A percentile compares a stretch with the other conserved stretches of the same genome.
Conservation (phyloP, 1,140 invertebrate genomes). For the Ceratina japonica region DNA sequence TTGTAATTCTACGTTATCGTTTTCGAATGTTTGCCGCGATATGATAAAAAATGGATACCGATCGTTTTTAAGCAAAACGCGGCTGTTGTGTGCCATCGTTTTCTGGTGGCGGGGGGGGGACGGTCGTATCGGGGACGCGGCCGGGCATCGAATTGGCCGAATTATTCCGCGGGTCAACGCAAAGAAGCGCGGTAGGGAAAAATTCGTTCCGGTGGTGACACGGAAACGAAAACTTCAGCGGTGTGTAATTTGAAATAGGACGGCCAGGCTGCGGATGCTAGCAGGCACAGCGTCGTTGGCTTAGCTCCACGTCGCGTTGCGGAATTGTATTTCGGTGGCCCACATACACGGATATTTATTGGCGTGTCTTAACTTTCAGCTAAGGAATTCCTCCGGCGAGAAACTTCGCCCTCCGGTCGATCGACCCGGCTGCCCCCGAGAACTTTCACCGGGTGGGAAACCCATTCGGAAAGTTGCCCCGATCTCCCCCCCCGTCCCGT, state of each 20-base stretch:
- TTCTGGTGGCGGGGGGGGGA: no score
- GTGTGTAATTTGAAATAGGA: slow-evolving; percentile 26
- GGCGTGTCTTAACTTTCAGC: slow-evolving; percentile 53
- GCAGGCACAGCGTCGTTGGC: slow-evolving; percentile 67
- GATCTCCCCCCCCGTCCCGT: not conserved
- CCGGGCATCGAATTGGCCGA: slow-evolving; percentile 37
- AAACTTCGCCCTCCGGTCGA: not conserved
- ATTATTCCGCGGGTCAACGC: slow-evolving; percentile 8
- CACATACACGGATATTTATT: slow-evolving; percentile 66
- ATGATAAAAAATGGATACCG: no score
- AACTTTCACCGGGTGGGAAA: not conserved
- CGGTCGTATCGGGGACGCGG: slow-evolving; percentile 21
- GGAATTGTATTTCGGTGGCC: slow-evolving; percentile 68
- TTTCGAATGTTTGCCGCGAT: no score
- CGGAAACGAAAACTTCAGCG: slow-evolving; percentile 42
- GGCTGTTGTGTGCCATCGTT: no score
- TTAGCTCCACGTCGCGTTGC: slow-evolving; percentile 76
- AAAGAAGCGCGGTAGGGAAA: slow-evolving; percentile 4
- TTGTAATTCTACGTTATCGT: no score
- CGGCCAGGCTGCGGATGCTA: slow-evolving; percentile 59
- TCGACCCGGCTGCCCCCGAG: not conserved
- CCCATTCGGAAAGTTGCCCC: not conserved
- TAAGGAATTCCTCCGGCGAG: slow-evolving; percentile 1
- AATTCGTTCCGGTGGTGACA: not conserved
- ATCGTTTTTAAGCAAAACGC: no score